phyloP scores from a whole-genome alignment of 2,888 invertebrate genomes.

The Tetanocera ferruginea region DNA sequence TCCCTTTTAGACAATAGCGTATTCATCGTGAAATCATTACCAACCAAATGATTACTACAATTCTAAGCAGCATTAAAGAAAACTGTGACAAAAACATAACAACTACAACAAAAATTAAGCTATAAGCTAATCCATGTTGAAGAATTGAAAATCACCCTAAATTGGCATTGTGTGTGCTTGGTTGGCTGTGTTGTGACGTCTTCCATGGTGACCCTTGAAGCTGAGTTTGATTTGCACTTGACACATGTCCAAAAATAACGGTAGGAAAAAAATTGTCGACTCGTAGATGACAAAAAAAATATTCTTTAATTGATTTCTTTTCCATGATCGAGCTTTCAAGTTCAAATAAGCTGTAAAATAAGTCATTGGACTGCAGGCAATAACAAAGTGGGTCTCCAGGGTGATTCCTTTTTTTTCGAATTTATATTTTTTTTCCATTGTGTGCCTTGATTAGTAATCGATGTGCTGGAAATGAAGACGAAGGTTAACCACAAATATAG shows the following conservation, averaged over 20 bases:
- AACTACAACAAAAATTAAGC: background rate
- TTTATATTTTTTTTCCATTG: background rate
- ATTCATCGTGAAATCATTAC: background rate
- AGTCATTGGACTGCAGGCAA: background rate
- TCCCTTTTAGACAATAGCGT: background rate
- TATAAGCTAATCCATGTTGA: slow-evolving; percentile 17
- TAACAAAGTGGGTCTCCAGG: slow-evolving; percentile 24
- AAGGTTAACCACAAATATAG: background rate
- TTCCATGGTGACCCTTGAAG: slow-evolving; percentile 29
- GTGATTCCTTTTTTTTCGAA: background rate
- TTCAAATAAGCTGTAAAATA: slow-evolving; percentile 30
- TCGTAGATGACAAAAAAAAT: background rate
- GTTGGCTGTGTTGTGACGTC: background rate
- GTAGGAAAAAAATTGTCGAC: background rate
- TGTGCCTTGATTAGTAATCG: slow-evolving; percentile 8
- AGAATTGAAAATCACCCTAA: background rate
- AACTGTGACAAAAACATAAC: slow-evolving; percentile 13
- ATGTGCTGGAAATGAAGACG: background rate
- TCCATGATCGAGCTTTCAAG: slow-evolving; percentile 33
- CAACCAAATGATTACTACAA: slow-evolving; percentile 2
- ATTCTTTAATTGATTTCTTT: slow-evolving; percentile 38
- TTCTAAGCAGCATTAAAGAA: background rate
- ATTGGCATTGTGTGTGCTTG: background rate
- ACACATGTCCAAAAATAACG: slow-evolving; percentile 35
- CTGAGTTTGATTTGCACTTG: slow-evolving; percentile 39